These are phyloP conservation scores for Tetraodon nigroviridis DNA, from an alignment of 2,113 vertebrate species.

Conservation along the genomic window DNA sequence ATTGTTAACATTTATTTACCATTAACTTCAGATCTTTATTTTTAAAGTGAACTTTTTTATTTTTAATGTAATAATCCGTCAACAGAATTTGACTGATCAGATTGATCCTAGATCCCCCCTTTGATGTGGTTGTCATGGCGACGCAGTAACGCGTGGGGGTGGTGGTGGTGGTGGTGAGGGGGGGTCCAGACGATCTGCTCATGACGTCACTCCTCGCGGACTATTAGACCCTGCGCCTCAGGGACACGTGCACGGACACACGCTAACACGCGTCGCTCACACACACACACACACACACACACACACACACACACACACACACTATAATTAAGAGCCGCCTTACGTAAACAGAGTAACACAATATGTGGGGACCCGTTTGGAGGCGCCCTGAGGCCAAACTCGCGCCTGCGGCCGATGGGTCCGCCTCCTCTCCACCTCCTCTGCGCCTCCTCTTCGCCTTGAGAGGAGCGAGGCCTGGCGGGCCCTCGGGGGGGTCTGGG, in stretches of 20 bases:
- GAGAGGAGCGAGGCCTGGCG: constrained; percentile 68
- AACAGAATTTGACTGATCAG: too few relatives aligned
- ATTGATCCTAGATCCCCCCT: neutral
- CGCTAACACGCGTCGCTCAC: constrained; percentile 26
- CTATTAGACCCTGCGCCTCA: constrained; percentile 55
- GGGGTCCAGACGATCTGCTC: constrained; percentile 64
- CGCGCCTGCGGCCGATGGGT: constrained; percentile 57
- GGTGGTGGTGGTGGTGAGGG: too few relatives aligned
- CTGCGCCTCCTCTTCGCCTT: constrained; percentile 22
- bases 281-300: constrained; percentile 17
- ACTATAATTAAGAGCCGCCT: constrained; percentile 67
- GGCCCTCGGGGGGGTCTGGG: constrained; percentile 34
- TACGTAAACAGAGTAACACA: constrained; percentile 70
- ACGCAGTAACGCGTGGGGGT: neutral
- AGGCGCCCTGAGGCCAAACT: constrained; percentile 56
- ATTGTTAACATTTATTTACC: too few relatives aligned
- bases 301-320: constrained; percentile 18
- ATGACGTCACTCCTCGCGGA: constrained; percentile 73
- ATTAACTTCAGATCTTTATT: too few relatives aligned
- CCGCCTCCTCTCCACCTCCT: constrained; percentile 30
- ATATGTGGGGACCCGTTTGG: constrained; percentile 72
- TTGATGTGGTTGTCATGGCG: constrained; percentile 8
- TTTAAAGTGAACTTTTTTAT: too few relatives aligned
- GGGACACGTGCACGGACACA: constrained; percentile 45
- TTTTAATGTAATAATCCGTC: too few relatives aligned